Conservation (phyloP, 2,888 invertebrate species). For the Chaetogeoica ovagalla region DNA sequence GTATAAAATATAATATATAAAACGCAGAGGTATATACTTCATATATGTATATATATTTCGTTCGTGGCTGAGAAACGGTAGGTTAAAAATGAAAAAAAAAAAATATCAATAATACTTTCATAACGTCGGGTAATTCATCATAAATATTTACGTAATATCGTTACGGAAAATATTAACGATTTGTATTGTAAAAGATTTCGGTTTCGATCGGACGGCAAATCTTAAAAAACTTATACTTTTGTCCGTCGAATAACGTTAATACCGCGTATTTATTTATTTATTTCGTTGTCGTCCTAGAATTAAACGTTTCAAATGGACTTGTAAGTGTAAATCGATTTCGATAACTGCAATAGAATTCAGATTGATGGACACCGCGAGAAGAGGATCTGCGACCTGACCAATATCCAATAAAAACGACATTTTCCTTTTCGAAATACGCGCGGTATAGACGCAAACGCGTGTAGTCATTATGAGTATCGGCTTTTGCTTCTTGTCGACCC, state of each 20-base stretch:
- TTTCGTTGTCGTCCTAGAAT: background rate
- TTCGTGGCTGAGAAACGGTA: background rate
- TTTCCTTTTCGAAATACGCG: background rate
- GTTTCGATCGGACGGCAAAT: background rate
- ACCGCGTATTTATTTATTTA: background rate
- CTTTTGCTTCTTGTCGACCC: background rate
- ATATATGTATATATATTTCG: background rate
- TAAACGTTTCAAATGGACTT: background rate
- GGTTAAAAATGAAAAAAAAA: background rate
- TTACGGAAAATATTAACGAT: background rate
- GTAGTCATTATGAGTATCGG: background rate
- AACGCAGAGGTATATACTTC: no score
- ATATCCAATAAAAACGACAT: no score
- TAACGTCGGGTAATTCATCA: no score
- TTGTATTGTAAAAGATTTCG: background rate
- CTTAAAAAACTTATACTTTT: no score
- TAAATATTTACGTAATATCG: background rate
- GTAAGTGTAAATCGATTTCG: background rate
- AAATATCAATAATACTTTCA: no score
- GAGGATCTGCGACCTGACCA: no score
- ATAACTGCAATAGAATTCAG: no score
- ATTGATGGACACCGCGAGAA: no score
- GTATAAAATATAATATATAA: background rate
- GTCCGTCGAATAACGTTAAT: conserved; percentile 1
- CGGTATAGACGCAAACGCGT: background rate